A percentile compares a stretch with the other conserved stretches of the same genome.
These are phyloP conservation scores for Sylvilagus bachmani DNA, from an alignment of 2,113 vertebrate genomes.

Conservation along the genomic window DNA sequence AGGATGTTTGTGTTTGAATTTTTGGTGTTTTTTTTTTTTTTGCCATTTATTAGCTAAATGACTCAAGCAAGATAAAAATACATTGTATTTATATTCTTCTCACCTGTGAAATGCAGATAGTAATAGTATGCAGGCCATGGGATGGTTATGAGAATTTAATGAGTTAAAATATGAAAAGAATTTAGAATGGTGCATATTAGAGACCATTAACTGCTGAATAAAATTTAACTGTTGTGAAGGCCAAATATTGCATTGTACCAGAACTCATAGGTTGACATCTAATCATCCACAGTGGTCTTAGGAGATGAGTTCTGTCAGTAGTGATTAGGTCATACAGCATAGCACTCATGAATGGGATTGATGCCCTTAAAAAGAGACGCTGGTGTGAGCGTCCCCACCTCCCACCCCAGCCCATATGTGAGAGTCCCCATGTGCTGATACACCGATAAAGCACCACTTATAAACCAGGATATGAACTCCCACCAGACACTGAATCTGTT, in stretches of 20 bases:
- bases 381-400: fast-evolving
- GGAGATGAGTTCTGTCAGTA: too few relatives aligned
- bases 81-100: neutral
- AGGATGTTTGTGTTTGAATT: neutral
- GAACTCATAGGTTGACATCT: neutral
- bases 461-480: neutral
- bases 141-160: neutral
- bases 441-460: neutral
- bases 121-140: neutral
- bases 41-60: neutral
- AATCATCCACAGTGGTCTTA: neutral
- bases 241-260: neutral
- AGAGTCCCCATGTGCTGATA: neutral
- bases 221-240: neutral
- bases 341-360: neutral
- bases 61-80: neutral
- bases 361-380: too few relatives aligned
- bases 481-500: neutral
- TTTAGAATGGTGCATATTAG: neutral
- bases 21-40: neutral
- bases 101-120: neutral
- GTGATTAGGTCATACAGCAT: neutral
- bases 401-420: neutral
- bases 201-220: neutral
- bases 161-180: neutral